Conservation (phyloP, 2,888 invertebrate genomes). For the Ophraella communa region DNA sequence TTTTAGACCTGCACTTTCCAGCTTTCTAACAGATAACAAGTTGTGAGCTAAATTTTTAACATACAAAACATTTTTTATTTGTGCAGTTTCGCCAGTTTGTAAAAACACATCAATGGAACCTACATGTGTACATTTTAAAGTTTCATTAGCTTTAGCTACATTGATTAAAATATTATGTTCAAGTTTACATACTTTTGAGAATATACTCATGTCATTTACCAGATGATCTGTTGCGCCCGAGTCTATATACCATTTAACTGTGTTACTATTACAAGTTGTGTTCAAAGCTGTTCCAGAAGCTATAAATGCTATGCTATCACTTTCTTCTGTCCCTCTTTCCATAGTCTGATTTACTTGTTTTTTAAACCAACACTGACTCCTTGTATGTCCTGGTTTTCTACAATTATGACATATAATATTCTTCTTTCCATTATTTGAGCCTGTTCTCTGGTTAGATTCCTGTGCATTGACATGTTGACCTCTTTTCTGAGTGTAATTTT, state of each 20-base stretch:
- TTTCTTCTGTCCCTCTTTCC: neutral
- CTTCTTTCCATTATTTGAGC: neutral
- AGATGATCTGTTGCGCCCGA: neutral
- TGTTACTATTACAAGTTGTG: neutral
- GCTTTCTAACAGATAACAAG: neutral
- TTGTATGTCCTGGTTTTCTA: neutral
- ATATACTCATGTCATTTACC: neutral
- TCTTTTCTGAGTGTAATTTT: neutral
- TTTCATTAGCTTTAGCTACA: neutral
- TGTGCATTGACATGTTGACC: neutral
- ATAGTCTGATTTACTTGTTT: neutral
- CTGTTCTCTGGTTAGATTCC: neutral
- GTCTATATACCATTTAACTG: neutral
- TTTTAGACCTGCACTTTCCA: neutral
- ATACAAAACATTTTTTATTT: neutral
- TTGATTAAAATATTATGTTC: neutral
- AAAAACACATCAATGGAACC: neutral
- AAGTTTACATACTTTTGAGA: neutral
- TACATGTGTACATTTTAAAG: slow-evolving; percentile 1
- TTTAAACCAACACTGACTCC: neutral
- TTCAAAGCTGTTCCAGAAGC: neutral
- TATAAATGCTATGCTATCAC: neutral
- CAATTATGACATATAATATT: neutral
- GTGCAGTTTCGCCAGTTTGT: neutral
- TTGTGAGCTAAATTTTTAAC: neutral